Percentiles rank a stretch among this genome's conserved stretches.
These are phyloP conservation scores for Phlogophora meticulosa DNA, from an alignment of 2,888 invertebrate genomes.

Conservation along the genomic window DNA sequence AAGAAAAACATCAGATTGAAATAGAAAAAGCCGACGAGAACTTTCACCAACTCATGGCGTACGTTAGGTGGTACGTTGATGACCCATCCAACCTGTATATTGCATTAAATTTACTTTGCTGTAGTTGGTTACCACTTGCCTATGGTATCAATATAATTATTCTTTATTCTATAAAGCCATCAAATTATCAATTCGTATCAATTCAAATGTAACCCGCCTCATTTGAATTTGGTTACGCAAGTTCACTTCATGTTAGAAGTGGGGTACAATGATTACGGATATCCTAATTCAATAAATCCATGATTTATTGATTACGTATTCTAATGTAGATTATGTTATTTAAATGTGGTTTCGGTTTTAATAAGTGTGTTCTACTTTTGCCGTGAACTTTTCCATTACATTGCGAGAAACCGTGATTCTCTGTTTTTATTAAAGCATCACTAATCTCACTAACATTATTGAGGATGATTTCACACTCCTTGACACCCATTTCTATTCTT, in stretches of 20 bases:
- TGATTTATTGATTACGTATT: slow-evolving; percentile 63
- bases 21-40: too few relatives aligned
- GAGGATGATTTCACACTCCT: too few relatives aligned
- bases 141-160: neutral
- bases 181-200: slow-evolving; percentile 47
- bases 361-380: slow-evolving; percentile 6
- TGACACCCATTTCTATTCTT: too few relatives aligned
- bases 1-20: too few relatives aligned
- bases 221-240: slow-evolving; percentile 74
- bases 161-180: slow-evolving; percentile 20
- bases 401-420: neutral
- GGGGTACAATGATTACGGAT: slow-evolving; percentile 74
- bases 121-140: slow-evolving; percentile 1
- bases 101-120: neutral
- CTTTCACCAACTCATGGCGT: too few relatives aligned
- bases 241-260: slow-evolving; percentile 66
- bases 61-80: too few relatives aligned
- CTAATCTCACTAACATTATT: too few relatives aligned
- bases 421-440: neutral
- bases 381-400: slow-evolving; percentile 4
- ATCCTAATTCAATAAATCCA: slow-evolving; percentile 76
- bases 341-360: slow-evolving; percentile 31
- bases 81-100: too few relatives aligned
- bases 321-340: slow-evolving; percentile 35
- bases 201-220: slow-evolving; percentile 74